Evolutionary conservation across 2,888 invertebrate genomes (phyloP).

Genomic region (Meandrusa payeni): DNA sequence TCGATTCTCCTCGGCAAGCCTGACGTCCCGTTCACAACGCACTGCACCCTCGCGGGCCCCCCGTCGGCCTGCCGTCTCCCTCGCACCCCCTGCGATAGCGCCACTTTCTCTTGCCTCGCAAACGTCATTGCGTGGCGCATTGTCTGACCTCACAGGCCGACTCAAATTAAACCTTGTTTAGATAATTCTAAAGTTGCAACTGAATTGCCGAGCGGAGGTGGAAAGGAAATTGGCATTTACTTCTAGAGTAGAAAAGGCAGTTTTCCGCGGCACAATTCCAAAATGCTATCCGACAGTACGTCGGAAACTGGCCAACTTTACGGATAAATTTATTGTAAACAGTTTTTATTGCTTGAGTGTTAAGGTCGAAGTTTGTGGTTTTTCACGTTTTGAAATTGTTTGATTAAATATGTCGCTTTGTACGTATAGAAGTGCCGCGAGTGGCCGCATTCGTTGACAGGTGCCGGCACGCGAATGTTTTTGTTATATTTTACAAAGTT

Average conservation of each 20-base stretch:
- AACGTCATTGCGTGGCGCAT: conserved; percentile 79
- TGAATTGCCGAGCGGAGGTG: conserved; percentile 33
- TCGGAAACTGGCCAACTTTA: conserved; percentile 42
- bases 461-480: conserved; percentile 76
- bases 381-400: conserved; percentile 18
- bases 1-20: conserved; percentile 67
- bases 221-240: conserved; percentile 78
- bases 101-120: conserved; percentile 52
- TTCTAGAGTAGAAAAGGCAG: conserved; percentile 74
- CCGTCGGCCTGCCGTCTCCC: conserved; percentile 50
- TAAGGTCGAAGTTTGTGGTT: conserved; percentile 39
- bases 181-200: conserved; percentile 38
- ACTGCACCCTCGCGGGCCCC: conserved; percentile 67
- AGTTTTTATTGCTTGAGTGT: conserved; percentile 26
- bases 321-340: conserved; percentile 23
- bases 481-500: conserved; percentile 60
- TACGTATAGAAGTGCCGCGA: conserved; percentile 52
- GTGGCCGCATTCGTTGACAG: conserved; percentile 69
- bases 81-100: conserved; percentile 39
- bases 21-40: conserved; percentile 55
- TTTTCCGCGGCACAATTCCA: conserved; percentile 73
- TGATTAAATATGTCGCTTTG: conserved; percentile 43
- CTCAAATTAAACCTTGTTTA: conserved; percentile 40
- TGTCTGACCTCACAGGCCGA: conserved; percentile 49
- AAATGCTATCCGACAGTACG: conserved; percentile 65